A percentile compares a stretch with the other conserved stretches of the same genome.
Conservation (phyloP, 2,113 vertebrate species). For the Procapra przewalskii region DNA sequence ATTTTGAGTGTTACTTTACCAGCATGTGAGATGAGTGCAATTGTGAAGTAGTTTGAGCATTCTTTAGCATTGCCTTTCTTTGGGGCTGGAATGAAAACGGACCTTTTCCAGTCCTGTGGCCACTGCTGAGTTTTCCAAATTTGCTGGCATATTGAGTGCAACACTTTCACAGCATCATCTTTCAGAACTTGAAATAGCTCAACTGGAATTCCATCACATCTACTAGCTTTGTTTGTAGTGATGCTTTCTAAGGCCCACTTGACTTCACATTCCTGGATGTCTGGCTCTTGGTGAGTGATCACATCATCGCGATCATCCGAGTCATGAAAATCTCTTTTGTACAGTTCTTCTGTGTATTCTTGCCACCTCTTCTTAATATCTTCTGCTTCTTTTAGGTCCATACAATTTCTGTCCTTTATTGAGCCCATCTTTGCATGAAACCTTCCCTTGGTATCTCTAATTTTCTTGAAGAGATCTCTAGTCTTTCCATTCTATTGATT, state of each 20-base stretch:
- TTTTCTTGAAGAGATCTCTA: neutral
- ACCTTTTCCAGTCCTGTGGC: neutral
- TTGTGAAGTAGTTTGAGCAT: neutral
- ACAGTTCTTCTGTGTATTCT: neutral
- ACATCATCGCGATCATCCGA: fast-evolving
- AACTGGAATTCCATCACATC: neutral
- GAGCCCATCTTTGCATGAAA: neutral
- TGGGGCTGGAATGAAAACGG: neutral
- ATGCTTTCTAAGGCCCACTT: neutral
- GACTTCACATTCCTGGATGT: neutral
- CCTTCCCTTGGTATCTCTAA: neutral
- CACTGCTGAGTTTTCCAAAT: neutral
- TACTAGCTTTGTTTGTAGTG: neutral
- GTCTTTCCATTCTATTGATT: neutral
- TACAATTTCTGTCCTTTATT: neutral
- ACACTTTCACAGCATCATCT: neutral
- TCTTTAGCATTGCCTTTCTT: neutral
- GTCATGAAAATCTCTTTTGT: neutral
- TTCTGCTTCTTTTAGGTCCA: neutral
- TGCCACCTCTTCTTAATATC: neutral
- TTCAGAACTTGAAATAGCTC: neutral
- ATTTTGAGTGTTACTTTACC: neutral
- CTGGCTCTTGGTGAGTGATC: neutral
- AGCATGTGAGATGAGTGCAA: neutral
- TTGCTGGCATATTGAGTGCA: neutral